Evolutionary conservation across 2,888 invertebrate species (phyloP), one percentile per base, ranked within the genome.

Genomic region (Limnephilus marmoratus): DNA sequence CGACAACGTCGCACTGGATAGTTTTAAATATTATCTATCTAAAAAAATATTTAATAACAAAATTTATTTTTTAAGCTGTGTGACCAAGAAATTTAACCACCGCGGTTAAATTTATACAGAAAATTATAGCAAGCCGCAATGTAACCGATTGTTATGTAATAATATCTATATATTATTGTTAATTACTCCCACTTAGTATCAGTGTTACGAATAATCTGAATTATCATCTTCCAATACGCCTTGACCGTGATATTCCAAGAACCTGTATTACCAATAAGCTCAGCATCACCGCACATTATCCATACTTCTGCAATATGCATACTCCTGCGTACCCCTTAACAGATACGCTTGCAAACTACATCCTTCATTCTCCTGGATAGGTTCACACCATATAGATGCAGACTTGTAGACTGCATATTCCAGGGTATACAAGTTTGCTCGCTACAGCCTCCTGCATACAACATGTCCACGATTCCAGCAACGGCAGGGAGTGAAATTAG

Each of bases 401-500:
- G 18, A 7, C 68, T 18, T 53, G 15, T 15, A 49, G 12, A 5
- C 68, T 68, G 68, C 68, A 68, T 68, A 24, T 68, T 68, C 68
- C 68, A 68, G 68, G 90, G 45, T 53, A 49, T 83, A 34, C 24
- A 90, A 31, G 85, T 45, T 83, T 34, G 90, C n/a, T 68, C 68
- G 68, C 68, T 68, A 68, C 24, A 68, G 83, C 83, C 41, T 41
- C 37, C 37, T 83, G 24, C 24, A 83, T 83, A 37, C 83, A 83
- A 83, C 37, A 37, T 83, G 37, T 83, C 83, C 83, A 83, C 41
- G 83, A 83, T 83, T 82, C 41, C 83, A 83, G 83, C 37, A 18
- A 83, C 18, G 83, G 37, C 91, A 49, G 91, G 81, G 80, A 81
- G 31, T n/a, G 87, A 87, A 90, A 91, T 93, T 93, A 91, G 91